Evolutionary conservation across 2,797 vertebrate genomes (phyloP).

Genomic region (Peromyscus aztecus): DNA sequence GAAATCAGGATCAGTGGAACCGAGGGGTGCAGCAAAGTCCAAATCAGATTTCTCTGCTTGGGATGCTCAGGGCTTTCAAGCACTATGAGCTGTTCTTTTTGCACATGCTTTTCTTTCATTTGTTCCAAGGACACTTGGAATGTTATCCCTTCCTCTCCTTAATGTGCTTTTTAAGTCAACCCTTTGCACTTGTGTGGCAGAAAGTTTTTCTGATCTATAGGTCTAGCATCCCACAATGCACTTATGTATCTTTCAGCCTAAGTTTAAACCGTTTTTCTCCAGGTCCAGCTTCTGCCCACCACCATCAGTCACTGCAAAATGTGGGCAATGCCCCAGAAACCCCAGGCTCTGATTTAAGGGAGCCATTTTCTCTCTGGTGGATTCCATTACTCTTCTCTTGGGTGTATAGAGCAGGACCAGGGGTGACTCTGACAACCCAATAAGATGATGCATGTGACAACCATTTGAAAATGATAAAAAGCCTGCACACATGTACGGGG

Average conservation of each 20-base stretch:
- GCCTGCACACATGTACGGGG: fast-evolving
- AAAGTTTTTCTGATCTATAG: not conserved
- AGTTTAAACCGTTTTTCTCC: not conserved
- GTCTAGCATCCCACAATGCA: not conserved
- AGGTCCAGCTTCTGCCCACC: not conserved
- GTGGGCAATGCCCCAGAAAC: not conserved
- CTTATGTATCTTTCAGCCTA: not conserved
- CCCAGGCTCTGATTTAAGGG: not conserved
- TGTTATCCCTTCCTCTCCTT: not conserved
- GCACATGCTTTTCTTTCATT: not conserved
- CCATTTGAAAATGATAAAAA: not conserved
- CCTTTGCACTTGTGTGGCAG: not conserved
- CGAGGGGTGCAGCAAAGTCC: not conserved
- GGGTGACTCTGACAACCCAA: not conserved
- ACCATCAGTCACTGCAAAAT: not conserved
- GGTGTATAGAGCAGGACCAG: not conserved
- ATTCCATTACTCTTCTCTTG: not conserved
- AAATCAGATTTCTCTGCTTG: not conserved
- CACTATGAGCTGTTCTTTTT: not conserved
- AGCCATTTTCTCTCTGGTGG: not conserved
- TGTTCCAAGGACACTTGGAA: not conserved
- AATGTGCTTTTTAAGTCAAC: not conserved
- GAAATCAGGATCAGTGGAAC: not conserved
- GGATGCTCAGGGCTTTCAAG: not conserved
- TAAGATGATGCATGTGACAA: not conserved